Base-by-base conservation (phyloP, 2,888 invertebrate genomes). In the Lasioglossum leucozonium region DNA sequence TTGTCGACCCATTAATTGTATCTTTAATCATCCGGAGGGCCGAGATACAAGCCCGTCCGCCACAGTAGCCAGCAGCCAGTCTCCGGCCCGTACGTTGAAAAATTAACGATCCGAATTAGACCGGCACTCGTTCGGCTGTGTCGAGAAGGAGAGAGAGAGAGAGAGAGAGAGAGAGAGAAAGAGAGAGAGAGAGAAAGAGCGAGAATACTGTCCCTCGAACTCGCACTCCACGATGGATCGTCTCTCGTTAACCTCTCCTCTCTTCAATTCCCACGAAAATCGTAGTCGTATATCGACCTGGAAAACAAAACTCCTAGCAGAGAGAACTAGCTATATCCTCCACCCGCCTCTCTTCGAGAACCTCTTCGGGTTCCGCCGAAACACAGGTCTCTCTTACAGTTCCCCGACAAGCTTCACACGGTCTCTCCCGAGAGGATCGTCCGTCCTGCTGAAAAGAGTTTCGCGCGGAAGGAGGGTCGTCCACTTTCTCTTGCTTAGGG, bases 1-100 rank as follows among this genome's bases (percentile, higher is more conserved):
- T 93, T 92, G 90, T 86, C 88, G 90, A 87, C 58, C 85, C 91
- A 90, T 92, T 92, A 92, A 91, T 91, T 88, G 91, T 84, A 84
- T 88, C 90, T 90, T 92, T 91, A 91, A 92, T 92, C 91, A 91
- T 88, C 81, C 72, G 51, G 51, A 22, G 22, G 42, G 30, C 22
- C 73, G 73, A 82, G 86, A 82, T 89, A 86, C 89, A 77, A 62
- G 62, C 13, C 18, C 30, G 62, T 5, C 30, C 30, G 30, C 62
- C 18, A 8, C 30, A 30, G 18, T 30, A n/a, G 2, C 51, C 62
- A n/a, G 2, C 51, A 51, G 51, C 51, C 51, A n/a, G n/a, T 0
- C n/a, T n/a, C n/a, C n/a, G n/a, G n/a, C 30, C 62, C n/a, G 82
- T 16, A 40, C 44, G 51, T 82, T 58, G 55, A 22, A 26, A 71